A percentile compares a stretch with the other conserved stretches of the same genome.
These are phyloP conservation scores for Antechinus stuartii DNA, from an alignment of 2,113 vertebrate species.

Conservation along the genomic window DNA sequence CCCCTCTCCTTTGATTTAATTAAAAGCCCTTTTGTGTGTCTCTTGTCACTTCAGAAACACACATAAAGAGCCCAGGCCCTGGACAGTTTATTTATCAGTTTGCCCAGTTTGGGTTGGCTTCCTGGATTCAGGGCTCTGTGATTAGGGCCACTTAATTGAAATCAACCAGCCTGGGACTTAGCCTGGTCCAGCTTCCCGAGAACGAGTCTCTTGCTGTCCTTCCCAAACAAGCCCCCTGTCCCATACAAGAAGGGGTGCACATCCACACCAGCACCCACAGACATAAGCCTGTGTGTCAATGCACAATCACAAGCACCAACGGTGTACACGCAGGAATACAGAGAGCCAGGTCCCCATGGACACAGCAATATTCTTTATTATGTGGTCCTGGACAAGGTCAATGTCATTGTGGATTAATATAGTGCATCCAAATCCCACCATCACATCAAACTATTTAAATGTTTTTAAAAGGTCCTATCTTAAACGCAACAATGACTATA, in stretches of 20 bases:
- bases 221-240: not conserved
- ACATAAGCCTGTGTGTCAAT: not conserved
- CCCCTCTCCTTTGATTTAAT: constrained; percentile 87
- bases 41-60: constrained; percentile 86
- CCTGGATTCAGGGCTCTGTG: constrained; percentile 18
- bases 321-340: not conserved
- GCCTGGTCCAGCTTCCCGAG: not conserved
- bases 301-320: not conserved
- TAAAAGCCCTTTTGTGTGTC: constrained; percentile 85
- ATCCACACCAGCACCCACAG: not conserved
- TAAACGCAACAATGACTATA: not conserved
- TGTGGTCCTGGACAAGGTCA: not conserved
- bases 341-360: not conserved
- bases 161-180: not conserved
- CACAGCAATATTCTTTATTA: not conserved
- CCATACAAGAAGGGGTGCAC: not conserved
- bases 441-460: not conserved
- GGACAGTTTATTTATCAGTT: constrained; percentile 75
- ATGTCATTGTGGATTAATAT: not conserved
- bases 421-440: not conserved
- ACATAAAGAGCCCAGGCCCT: constrained; percentile 75
- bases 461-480: not conserved
- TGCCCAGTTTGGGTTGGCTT: constrained; percentile 56
- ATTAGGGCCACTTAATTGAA: constrained; percentile 56
- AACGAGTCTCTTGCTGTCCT: not conserved